phyloP scores from a whole-genome alignment of 2,113 vertebrate genomes.

The Carassius auratus region DNA sequence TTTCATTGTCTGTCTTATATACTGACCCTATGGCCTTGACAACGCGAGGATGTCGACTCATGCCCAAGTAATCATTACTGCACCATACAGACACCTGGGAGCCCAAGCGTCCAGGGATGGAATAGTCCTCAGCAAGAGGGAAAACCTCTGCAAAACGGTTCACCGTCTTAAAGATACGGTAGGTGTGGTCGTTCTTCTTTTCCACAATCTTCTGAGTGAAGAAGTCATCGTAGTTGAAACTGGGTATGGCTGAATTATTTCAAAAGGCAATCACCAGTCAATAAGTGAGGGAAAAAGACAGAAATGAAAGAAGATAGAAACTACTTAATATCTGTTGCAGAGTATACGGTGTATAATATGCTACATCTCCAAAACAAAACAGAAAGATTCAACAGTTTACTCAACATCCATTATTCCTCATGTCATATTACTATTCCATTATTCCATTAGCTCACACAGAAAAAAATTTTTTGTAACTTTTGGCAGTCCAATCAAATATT shows the following conservation, averaged over 20 bases:
- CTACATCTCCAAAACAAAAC: neutral
- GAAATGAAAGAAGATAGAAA: neutral
- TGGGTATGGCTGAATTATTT: slow-evolving; percentile 67
- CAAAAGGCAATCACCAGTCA: neutral
- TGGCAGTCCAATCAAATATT: no score
- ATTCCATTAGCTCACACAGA: neutral
- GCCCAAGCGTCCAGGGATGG: slow-evolving; percentile 67
- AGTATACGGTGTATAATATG: neutral
- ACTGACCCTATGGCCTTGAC: slow-evolving; percentile 82
- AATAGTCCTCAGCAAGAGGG: slow-evolving; percentile 86
- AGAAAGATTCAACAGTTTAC: neutral
- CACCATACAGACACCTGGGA: slow-evolving; percentile 90
- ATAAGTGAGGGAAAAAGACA: neutral
- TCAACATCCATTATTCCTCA: neutral
- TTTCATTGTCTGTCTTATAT: slow-evolving; percentile 8
- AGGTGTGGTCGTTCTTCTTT: slow-evolving; percentile 87
- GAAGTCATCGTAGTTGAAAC: slow-evolving; percentile 84
- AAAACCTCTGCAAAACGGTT: slow-evolving; percentile 80
- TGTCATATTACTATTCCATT: neutral
- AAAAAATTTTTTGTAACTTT: no score
- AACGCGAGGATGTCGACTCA: slow-evolving; percentile 85
- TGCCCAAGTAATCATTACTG: slow-evolving; percentile 92
- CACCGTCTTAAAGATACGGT: slow-evolving; percentile 90
- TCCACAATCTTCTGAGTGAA: slow-evolving; percentile 83
- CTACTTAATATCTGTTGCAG: neutral